Evolutionary conservation across 2,888 invertebrate genomes (phyloP).

Genomic region (Drosophila anomelani): DNA sequence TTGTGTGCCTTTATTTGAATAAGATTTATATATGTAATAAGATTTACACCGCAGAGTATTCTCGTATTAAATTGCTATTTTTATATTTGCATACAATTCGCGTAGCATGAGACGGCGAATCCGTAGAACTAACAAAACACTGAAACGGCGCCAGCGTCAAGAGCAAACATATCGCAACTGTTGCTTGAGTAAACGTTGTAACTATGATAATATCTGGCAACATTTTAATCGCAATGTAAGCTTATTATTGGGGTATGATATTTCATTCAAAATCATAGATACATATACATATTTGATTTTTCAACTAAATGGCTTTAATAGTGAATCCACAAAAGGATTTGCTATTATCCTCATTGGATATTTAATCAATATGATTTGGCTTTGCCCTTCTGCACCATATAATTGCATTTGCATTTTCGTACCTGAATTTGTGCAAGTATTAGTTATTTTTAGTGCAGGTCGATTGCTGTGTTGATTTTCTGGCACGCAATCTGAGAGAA

Average conservation of each 20-base stretch:
- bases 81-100: conserved; percentile 24
- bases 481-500: conserved; percentile 27
- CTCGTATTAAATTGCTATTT: background rate
- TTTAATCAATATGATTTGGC: conserved; percentile 33
- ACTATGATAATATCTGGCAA: conserved; percentile 69
- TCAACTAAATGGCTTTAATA: background rate
- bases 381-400: conserved; percentile 4
- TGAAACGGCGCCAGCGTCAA: conserved; percentile 51
- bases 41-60: conserved; percentile 27
- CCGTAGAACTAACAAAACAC: conserved; percentile 49
- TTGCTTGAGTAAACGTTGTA: conserved; percentile 64
- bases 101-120: conserved; percentile 72
- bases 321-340: background rate
- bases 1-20: conserved; percentile 42
- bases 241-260: too few species aligned
- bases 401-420: conserved; percentile 46
- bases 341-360: conserved; percentile 1
- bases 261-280: background rate
- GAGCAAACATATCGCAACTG: conserved; percentile 56
- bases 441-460: conserved; percentile 42
- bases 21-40: conserved; percentile 68
- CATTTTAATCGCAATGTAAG: conserved; percentile 72
- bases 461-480: conserved; percentile 56
- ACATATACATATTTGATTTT: background rate
- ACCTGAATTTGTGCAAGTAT: conserved; percentile 14